Evolutionary conservation across 2,113 vertebrate species (phyloP), one percentile per base, ranked within the genome.

Genomic region (Ornithorhynchus anatinus): DNA sequence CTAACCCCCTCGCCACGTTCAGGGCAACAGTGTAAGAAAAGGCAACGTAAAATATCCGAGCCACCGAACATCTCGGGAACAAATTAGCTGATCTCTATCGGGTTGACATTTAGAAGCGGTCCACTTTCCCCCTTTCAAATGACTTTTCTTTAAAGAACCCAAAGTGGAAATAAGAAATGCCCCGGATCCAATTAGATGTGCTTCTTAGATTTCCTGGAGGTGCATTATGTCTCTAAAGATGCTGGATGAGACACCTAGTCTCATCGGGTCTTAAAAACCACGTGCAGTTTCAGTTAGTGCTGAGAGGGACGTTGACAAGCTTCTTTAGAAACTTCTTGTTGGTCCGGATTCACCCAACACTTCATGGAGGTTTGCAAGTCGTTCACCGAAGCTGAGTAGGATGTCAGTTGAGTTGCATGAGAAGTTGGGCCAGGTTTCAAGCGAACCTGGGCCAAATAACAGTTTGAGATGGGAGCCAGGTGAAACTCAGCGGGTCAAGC

Each of bases 61-160:
- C 80, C 82, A 74, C 86, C 79, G 83, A 69, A 73, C 82, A 86
- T 85, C 43, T 86, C 56, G 85, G 43, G 76, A 84, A 75, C 81
- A 86, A 88, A 90, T 88, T 89, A 83, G 64, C 65, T 85, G 83
- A 72, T 89, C 43, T 61, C 80, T 75, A 82, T 88, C 86, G 81
- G 76, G 51, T 32, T 88, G 84, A 87, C 80, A 82, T 4, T 71
- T 72, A 86, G 86, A 86, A 75, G 57, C n/a, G 25, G 67, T 88
- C 81, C 86, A 86, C 31, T 50, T 58, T 65, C 39, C 52, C 37
- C 59, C 72, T 64, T 25, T 43, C n/a, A n/a, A n/a, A n/a, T n/a
- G n/a, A n/a, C n/a, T n/a, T n/a, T n/a, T n/a, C n/a, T n/a, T n/a
- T n/a, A n/a, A n/a, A n/a, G n/a, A n/a, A 45, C 69, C 39, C 8